Percentiles rank a stretch among this genome's conserved stretches.
Evolutionary conservation across 2,113 vertebrate species (phyloP).

Genomic region (Athene cunicularia): DNA sequence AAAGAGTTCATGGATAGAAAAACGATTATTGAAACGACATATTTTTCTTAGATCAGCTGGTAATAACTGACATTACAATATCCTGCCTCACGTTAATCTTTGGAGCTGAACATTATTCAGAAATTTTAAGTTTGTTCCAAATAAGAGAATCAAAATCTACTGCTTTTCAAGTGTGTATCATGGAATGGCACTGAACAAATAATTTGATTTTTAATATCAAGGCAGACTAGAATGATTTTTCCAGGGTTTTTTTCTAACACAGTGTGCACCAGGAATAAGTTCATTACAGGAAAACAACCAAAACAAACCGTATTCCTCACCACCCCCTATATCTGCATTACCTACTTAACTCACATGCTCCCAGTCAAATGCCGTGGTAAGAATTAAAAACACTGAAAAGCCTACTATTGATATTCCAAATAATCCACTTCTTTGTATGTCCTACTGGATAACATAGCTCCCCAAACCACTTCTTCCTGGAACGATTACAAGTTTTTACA

Average conservation of each 20-base stretch:
- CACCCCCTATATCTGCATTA: background rate
- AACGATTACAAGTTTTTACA: background rate
- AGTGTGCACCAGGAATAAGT: background rate
- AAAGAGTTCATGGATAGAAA: background rate
- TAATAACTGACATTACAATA: background rate
- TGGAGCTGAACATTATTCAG: background rate
- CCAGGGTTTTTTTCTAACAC: background rate
- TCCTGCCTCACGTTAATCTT: background rate
- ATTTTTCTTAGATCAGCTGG: background rate
- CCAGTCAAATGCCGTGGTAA: background rate
- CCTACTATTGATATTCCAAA: background rate
- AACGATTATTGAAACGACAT: accelerated
- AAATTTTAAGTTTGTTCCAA: background rate
- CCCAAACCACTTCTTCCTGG: background rate
- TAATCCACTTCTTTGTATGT: background rate
- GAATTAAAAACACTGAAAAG: background rate
- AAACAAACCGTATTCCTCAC: background rate
- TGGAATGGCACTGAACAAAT: background rate
- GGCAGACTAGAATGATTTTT: background rate
- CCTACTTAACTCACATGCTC: background rate
- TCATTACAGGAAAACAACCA: background rate
- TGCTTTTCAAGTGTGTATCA: background rate
- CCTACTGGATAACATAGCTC: background rate
- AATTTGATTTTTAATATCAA: background rate
- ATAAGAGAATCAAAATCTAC: background rate